Base-by-base conservation (phyloP, 2,113 vertebrate species). In the Poeciliopsis occidentalis region DNA sequence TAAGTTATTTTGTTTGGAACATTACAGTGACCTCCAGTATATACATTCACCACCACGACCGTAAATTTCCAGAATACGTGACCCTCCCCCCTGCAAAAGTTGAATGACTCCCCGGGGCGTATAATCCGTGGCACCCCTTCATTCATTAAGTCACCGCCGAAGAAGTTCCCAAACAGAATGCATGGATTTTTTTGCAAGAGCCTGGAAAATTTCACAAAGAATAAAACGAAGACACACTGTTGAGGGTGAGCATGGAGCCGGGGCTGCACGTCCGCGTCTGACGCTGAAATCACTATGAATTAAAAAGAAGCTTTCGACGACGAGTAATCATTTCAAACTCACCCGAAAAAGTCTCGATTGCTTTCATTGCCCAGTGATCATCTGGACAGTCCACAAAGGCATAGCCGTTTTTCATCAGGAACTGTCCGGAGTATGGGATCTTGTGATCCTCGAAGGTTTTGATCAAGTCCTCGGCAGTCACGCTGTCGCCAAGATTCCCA, bases 331-430 rank as follows among this genome's bases (percentile, higher is more conserved):
- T 77, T 71, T 24, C 62, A 24, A 73, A 94, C 97, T 96, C 93
- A 98, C 97, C 97, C 76, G 96, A 97, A 90, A 97, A 95, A 83
- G 95, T 95, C 93, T 98, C 97, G 94, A 98, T 98, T 78, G 97
- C 97, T 93, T 96, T 97, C 95, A 97, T 97, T 67, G 97, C 97
- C 94, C 96, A 97, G 75, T 96, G 95, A 79, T 98, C 97, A 90
- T 98, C 96, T 60, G 97, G 96, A 92, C 96, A 97, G 82, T 98
- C 97, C 92, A 98, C 96, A 92, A 98, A 98, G 83, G 97, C 97
- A 78, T 98, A 98, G 85, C 97, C 97, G 82, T 94, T 96, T 77
- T 98, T 98, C 90, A 98, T 95, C 37, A 98, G 92, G 89, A 98
- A 98, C 92, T 96, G 96, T 82, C 96, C 97, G 81, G 95, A 93